Base-by-base conservation (phyloP, 1,140 invertebrate genomes). In the Maconellicoccus hirsutus region DNA sequence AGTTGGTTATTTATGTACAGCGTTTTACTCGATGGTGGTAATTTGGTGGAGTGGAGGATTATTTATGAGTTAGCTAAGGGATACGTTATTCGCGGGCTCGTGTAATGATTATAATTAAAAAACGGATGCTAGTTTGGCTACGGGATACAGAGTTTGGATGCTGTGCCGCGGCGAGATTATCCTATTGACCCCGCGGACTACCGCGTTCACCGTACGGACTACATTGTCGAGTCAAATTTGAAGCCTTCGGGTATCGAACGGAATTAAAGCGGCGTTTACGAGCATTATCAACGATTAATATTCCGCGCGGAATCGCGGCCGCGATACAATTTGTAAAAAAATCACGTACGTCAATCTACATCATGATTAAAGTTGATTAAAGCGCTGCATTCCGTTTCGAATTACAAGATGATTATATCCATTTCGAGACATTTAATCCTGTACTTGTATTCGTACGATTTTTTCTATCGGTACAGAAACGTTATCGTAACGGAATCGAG, bases 371-470 rank as follows among this genome's bases (percentile, higher is more conserved):
- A 66, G 61, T 66, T 66, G 61, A 66, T 66, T 66, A 26, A 8
- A 66, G 25, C 21, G 61, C 10, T 25, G 61, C 61, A 66, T 66
- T 66, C 61, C 61, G 61, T 66, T 66, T 66, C 25, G 61, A 66
- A 66, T 66, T 66, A 25, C 21, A 66, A 66, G 61, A 66, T 66
- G 61, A 66, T 66, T 26, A 66, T 66, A 66, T 66, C 61, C 61
- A 66, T 66, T 66, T 66, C 61, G 25, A 66, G 61, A 66, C 61
- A 66, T 66, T 66, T 26, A 26, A 66, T 66, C 61, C 61, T 23
- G 21, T 26, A 66, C 25, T 16, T 19, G 52, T 59, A 66, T 19
- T 3, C n/a, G 10, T 19, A 16, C n/a, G n/a, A 14, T 52, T 19
- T 52, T 52, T 19, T 52, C 42, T 16, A 52, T 19, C n/a, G n/a